Percentiles rank a stretch among this genome's conserved stretches.
Evolutionary conservation across 2,888 invertebrate genomes (phyloP).

Genomic region (Lymantria dispar): DNA sequence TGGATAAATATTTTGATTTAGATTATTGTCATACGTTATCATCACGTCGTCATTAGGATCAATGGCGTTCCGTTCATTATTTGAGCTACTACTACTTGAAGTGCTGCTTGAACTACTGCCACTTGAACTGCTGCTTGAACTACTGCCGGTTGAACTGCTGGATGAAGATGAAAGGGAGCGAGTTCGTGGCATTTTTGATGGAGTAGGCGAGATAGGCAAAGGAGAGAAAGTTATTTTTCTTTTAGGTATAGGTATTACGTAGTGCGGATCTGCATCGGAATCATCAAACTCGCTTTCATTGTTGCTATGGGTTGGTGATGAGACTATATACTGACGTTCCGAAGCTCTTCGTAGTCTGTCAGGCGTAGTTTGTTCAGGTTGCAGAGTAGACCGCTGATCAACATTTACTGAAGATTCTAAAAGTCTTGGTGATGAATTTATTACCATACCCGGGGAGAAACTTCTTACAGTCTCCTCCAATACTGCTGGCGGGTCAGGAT

Average conservation of each 20-base stretch:
- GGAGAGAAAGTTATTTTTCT: slow-evolving; percentile 10
- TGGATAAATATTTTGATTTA: too few species aligned
- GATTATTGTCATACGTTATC: too few species aligned
- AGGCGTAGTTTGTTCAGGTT: slow-evolving; percentile 2
- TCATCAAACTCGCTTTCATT: too few species aligned
- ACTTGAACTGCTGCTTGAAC: not conserved
- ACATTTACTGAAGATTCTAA: slow-evolving; percentile 7
- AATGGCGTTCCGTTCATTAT: too few species aligned
- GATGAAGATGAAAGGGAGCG: slow-evolving; percentile 7
- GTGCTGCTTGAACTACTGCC: too few species aligned
- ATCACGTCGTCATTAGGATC: too few species aligned
- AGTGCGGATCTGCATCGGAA: slow-evolving; percentile 12
- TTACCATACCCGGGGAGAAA: not conserved
- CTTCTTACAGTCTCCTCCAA: not conserved
- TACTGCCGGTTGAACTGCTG: too few species aligned
- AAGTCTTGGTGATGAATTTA: slow-evolving; percentile 3
- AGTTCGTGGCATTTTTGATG: too few species aligned
- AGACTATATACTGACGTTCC: too few species aligned
- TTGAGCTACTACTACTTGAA: too few species aligned
- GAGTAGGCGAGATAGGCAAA: slow-evolving; percentile 7
- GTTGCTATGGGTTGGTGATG: too few species aligned
- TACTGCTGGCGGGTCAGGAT: not conserved
- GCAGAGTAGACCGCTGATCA: not conserved
- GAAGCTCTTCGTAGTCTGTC: slow-evolving; percentile 3
- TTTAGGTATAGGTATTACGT: slow-evolving; percentile 4